phyloP scores from a whole-genome alignment of 2,113 vertebrate genomes.

The Mionectes macconnelli region DNA sequence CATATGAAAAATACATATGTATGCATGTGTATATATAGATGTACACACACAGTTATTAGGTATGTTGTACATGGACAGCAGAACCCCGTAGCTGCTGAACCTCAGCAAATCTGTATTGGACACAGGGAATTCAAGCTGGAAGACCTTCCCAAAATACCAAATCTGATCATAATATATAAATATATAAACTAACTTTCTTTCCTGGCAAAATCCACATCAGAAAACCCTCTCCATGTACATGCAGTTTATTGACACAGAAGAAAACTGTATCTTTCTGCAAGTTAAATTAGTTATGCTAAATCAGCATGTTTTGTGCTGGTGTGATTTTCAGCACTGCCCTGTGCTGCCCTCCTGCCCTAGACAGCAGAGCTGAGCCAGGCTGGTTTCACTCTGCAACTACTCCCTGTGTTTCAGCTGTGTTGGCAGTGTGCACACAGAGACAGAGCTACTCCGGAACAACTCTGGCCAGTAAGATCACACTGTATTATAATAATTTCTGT shows the following conservation, averaged over 20 bases:
- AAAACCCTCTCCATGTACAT: not conserved
- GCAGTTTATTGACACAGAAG: not conserved
- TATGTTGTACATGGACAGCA: not conserved
- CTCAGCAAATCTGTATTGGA: not conserved
- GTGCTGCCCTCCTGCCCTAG: not conserved
- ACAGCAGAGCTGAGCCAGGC: not conserved
- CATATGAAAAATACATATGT: too few relatives aligned
- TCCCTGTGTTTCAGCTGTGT: not conserved
- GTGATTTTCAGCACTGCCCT: not conserved
- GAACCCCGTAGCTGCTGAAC: not conserved
- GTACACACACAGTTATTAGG: not conserved
- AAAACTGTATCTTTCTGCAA: not conserved
- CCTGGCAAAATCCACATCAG: not conserved
- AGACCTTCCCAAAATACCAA: not conserved
- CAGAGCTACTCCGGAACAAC: not conserved
- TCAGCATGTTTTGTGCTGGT: not conserved
- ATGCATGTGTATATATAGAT: not conserved
- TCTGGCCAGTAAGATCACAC: not conserved
- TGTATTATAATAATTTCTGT: not conserved
- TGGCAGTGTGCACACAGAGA: not conserved
- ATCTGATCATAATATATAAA: not conserved
- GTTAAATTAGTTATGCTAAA: not conserved
- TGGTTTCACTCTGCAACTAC: not conserved
- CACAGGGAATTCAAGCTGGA: not conserved
- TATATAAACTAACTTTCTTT: not conserved